These are phyloP conservation scores for Scortum barcoo DNA, from an alignment of 2,113 vertebrate genomes.

Conservation along the genomic window DNA sequence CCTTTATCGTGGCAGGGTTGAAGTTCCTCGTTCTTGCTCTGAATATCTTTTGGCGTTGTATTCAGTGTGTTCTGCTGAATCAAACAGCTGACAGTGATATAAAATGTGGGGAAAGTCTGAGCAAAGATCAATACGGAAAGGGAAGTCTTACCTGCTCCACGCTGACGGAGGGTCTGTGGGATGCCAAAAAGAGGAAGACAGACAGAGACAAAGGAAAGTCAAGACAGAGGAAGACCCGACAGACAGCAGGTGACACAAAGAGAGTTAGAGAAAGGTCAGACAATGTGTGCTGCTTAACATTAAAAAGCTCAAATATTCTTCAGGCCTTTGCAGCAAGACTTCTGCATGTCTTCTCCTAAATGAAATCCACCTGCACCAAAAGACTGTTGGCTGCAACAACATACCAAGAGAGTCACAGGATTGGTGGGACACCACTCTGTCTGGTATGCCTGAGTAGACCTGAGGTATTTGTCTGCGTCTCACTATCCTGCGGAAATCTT, in stretches of 20 bases:
- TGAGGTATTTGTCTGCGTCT: constrained; percentile 20
- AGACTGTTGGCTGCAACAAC: constrained; percentile 16
- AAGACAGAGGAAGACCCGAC: neutral
- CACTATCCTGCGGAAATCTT: constrained; percentile 9
- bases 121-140: constrained; percentile 33
- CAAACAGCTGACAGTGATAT: neutral
- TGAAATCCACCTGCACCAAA: constrained; percentile 38
- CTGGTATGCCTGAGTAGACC: constrained; percentile 31
- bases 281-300: constrained; percentile 7
- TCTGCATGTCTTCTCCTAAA: constrained; percentile 26
- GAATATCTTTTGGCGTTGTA: constrained; percentile 58
- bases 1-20: constrained; percentile 67
- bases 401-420: constrained; percentile 29
- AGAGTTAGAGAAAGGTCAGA: neutral
- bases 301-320: constrained; percentile 20
- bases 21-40: constrained; percentile 35
- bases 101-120: neutral
- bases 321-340: neutral
- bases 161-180: constrained; percentile 85
- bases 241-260: neutral
- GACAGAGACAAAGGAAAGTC: neutral
- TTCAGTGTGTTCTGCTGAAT: constrained; percentile 80
- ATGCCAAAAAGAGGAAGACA: constrained; percentile 28
- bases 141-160: constrained; percentile 87
- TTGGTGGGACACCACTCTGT: constrained; percentile 1